Conservation (phyloP, 2,113 vertebrate genomes). For the Morphnarchus princeps region DNA sequence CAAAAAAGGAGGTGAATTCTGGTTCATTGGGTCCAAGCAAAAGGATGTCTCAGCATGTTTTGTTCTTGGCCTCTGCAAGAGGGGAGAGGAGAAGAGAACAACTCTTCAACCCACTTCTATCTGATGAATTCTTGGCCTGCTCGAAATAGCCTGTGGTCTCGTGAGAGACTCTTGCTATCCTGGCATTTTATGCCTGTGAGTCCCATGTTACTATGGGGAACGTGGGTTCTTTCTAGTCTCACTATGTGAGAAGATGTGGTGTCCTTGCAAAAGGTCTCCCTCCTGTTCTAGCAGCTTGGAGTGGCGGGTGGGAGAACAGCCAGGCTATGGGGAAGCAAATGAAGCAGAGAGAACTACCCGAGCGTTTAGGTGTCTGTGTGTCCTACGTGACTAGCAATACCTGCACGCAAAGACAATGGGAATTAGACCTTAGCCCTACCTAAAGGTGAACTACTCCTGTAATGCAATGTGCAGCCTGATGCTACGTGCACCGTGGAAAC, state of each 20-base stretch:
- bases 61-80: not conserved
- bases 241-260: not conserved
- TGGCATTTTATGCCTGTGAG: rapidly evolving
- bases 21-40: conserved; percentile 9
- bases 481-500: rapidly evolving
- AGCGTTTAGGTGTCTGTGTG: not conserved
- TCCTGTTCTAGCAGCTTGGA: not conserved
- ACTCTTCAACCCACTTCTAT: not conserved
- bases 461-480: not conserved
- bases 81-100: not conserved
- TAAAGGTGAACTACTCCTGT: not conserved
- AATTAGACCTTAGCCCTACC: too few relatives aligned
- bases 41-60: not conserved
- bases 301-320: not conserved
- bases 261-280: not conserved
- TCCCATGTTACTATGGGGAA: not conserved
- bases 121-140: not conserved
- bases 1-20: conserved; percentile 41
- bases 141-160: not conserved
- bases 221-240: rapidly evolving
- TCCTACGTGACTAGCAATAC: too few relatives aligned
- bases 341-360: not conserved
- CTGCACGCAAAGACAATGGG: rapidly evolving
- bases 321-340: not conserved
- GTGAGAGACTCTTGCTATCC: not conserved